Percentiles rank a stretch among this genome's conserved stretches.
phyloP scores from a whole-genome alignment of 2,113 vertebrate genomes.

The Cyprinus carpio region DNA sequence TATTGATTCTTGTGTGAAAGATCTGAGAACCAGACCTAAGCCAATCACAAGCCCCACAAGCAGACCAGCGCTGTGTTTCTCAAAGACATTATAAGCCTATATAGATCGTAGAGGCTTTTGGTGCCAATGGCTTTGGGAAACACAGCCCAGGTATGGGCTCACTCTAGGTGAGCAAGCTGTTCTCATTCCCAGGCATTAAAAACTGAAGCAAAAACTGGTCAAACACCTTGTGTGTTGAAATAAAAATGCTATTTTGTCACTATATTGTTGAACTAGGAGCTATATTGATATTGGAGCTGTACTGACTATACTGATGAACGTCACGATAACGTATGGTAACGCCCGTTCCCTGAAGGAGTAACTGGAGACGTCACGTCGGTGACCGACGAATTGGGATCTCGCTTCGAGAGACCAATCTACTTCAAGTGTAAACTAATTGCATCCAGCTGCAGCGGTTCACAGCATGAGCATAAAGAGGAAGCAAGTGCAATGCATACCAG shows the following conservation, averaged over 20 bases:
- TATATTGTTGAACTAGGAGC: background rate
- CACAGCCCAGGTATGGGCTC: background rate
- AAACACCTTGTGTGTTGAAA: background rate
- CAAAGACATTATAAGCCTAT: background rate
- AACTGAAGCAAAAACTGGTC: background rate
- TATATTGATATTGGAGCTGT: no score
- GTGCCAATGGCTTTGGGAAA: background rate
- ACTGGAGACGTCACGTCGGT: no score
- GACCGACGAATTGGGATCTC: no score
- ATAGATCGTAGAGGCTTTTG: background rate
- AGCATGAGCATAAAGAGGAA: no score
- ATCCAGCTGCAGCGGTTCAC: no score
- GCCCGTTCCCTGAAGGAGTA: no score
- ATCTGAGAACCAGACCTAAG: background rate
- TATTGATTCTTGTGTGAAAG: background rate
- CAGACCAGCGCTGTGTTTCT: background rate
- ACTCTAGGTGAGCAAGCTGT: background rate
- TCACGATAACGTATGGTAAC: no score
- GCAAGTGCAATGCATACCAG: no score
- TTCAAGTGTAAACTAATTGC: no score
- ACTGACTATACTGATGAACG: no score
- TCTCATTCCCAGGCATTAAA: background rate
- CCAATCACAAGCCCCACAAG: background rate
- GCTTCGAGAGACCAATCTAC: no score
- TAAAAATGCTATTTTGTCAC: background rate